phyloP scores from a whole-genome alignment of 2,888 invertebrate species.

The Clusia tigrina region DNA sequence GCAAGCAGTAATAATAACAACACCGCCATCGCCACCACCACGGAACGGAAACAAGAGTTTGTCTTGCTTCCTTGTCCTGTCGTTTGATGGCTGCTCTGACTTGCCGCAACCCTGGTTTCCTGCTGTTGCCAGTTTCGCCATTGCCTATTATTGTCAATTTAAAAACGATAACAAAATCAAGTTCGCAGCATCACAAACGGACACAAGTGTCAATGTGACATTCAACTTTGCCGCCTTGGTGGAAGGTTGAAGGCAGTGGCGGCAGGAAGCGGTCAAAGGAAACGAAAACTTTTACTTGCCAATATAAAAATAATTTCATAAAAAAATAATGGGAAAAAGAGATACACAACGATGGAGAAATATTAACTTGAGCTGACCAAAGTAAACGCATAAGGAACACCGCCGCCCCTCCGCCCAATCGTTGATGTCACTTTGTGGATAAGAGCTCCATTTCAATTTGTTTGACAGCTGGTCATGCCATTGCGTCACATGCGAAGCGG shows the following conservation, averaged over 20 bases:
- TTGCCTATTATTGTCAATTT: neutral
- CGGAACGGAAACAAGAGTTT: too few relatives aligned
- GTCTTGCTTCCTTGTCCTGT: too few relatives aligned
- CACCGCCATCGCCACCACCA: too few relatives aligned
- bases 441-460: neutral
- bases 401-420: neutral
- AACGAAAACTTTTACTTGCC: conserved; percentile 6
- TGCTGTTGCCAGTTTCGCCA: neutral
- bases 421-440: neutral
- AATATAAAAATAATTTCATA: conserved; percentile 1
- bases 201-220: conserved; percentile 1
- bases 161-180: neutral
- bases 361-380: neutral
- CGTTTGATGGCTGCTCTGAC: too few relatives aligned
- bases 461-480: too few relatives aligned
- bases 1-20: too few relatives aligned
- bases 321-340: too few relatives aligned
- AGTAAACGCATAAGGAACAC: neutral
- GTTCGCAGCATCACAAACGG: too few relatives aligned
- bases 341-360: too few relatives aligned
- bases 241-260: neutral
- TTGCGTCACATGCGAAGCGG: too few relatives aligned
- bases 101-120: too few relatives aligned
- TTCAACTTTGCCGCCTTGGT: neutral
- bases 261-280: too few relatives aligned